Evolutionary conservation across 2,113 vertebrate species (phyloP).

Genomic region (Planiliza haematocheilus): DNA sequence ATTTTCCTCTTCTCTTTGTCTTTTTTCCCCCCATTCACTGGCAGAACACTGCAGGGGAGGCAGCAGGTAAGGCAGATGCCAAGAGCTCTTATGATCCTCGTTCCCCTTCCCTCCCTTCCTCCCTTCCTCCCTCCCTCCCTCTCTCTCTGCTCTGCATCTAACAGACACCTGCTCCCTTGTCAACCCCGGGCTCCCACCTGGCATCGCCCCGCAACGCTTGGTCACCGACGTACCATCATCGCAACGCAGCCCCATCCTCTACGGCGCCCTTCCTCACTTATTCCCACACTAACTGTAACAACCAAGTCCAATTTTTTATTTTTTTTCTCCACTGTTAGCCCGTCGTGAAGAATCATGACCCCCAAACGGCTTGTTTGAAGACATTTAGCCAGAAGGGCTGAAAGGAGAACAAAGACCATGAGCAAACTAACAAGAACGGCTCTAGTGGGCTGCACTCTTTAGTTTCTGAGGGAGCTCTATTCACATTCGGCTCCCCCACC

Average conservation of each 20-base stretch:
- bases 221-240: slow-evolving; percentile 36
- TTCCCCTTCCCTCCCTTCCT: background rate
- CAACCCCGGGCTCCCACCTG: slow-evolving; percentile 62
- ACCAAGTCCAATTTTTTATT: slow-evolving; percentile 18
- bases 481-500: slow-evolving; percentile 50
- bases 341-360: slow-evolving; percentile 57
- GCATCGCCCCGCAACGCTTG: slow-evolving; percentile 58
- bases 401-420: slow-evolving; percentile 73
- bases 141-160: slow-evolving; percentile 57
- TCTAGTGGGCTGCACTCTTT: slow-evolving; percentile 63
- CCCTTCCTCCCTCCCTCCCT: background rate
- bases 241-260: slow-evolving; percentile 15
- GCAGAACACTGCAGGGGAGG: slow-evolving; percentile 44
- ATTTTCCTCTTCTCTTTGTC: slow-evolving; percentile 8
- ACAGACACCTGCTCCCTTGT: slow-evolving; percentile 76
- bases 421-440: slow-evolving; percentile 74
- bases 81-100: slow-evolving; percentile 54
- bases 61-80: slow-evolving; percentile 78
- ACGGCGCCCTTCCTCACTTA: slow-evolving; percentile 17
- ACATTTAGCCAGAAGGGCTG: slow-evolving; percentile 65
- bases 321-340: slow-evolving; percentile 23
- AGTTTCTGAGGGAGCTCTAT: slow-evolving; percentile 68
- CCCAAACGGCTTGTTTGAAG: slow-evolving; percentile 71
- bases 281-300: slow-evolving; percentile 37
- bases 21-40: slow-evolving; percentile 28